These are phyloP conservation scores for Ambastaia sidthimunki DNA, from an alignment of 2,797 vertebrate genomes.

Conservation along the genomic window DNA sequence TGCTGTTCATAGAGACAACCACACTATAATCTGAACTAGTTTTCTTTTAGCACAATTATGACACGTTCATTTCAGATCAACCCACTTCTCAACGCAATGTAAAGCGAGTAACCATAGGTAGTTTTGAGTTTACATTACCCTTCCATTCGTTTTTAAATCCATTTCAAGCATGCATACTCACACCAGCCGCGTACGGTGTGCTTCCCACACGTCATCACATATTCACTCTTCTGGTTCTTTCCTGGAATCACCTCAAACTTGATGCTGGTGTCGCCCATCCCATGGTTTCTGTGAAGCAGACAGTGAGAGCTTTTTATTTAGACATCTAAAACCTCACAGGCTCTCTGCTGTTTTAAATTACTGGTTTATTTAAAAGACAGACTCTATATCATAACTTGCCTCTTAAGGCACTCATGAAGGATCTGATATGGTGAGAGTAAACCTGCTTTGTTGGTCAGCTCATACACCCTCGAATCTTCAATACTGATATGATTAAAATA, in stretches of 20 bases:
- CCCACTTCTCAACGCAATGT: too few species aligned
- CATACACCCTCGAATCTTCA: conserved; percentile 98
- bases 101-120: too few species aligned
- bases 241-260: conserved; percentile 99
- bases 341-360: neutral
- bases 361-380: neutral
- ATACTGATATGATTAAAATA: conserved; percentile 99
- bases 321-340: neutral
- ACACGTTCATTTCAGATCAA: too few species aligned
- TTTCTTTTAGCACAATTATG: too few species aligned
- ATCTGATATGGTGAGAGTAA: conserved; percentile 99
- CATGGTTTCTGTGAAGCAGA: conserved; percentile 88
- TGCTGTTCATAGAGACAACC: too few species aligned
- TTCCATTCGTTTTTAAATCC: too few species aligned
- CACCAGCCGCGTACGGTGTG: conserved; percentile 98
- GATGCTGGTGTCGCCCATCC: conserved; percentile 99
- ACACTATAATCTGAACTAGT: too few species aligned
- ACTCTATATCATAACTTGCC: conserved; percentile 72
- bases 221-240: conserved; percentile 99
- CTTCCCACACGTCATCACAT: conserved; percentile 98
- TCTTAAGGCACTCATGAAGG: conserved; percentile 99
- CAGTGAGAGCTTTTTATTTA: neutral
- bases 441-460: conserved; percentile 99
- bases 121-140: too few species aligned
- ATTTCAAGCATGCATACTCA: conserved; percentile 77